Evolutionary conservation across 2,113 vertebrate genomes (phyloP).

Genomic region (Grantiella picta): DNA sequence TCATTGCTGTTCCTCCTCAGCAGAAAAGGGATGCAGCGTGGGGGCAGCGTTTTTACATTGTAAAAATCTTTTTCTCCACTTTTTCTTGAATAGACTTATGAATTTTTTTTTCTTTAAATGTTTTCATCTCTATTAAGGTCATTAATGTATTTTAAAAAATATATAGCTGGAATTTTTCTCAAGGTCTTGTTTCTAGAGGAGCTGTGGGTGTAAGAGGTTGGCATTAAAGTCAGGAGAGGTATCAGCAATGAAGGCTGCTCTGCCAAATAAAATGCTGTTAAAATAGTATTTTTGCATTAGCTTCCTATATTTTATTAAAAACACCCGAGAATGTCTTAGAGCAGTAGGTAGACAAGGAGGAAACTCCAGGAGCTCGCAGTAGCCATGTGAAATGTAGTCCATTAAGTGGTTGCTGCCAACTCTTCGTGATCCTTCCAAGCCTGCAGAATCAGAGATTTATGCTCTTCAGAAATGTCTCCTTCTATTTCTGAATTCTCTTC

Average conservation of each 20-base stretch:
- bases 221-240: neutral
- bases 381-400: neutral
- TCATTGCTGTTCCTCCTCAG: neutral
- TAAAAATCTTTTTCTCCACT: neutral
- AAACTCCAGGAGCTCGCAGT: neutral
- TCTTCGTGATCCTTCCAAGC: neutral
- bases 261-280: neutral
- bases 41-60: neutral
- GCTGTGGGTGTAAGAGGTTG: neutral
- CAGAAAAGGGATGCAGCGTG: neutral
- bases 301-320: neutral
- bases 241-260: neutral
- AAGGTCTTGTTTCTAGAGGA: neutral
- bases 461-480: conserved; percentile 39
- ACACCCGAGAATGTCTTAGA: neutral
- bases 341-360: neutral
- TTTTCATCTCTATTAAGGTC: neutral
- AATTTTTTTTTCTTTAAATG: neutral
- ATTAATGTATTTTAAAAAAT: neutral
- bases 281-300: neutral
- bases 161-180: neutral
- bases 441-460: neutral
- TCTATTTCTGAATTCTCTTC: conserved; percentile 25
- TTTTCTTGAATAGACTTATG: neutral
- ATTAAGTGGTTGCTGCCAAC: neutral